These are phyloP conservation scores for Clinocottus analis DNA, from an alignment of 2,113 vertebrate genomes.

Conservation along the genomic window DNA sequence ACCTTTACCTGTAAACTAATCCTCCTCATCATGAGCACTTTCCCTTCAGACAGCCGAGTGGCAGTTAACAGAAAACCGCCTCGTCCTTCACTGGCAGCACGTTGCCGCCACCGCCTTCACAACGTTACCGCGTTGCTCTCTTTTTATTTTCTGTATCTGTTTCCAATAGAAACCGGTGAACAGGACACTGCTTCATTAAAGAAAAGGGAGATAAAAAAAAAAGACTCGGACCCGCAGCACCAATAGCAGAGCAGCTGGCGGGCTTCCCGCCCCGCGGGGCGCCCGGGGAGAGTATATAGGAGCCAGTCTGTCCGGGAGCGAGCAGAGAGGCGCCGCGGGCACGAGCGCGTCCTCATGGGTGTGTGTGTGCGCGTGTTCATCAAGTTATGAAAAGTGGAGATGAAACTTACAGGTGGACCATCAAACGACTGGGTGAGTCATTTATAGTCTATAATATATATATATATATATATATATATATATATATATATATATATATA, in stretches of 20 bases:
- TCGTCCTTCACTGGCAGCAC: background rate
- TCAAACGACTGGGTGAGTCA: conserved; percentile 70
- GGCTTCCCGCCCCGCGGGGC: conserved; percentile 84
- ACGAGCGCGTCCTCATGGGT: background rate
- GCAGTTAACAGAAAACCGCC: no score
- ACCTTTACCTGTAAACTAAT: background rate
- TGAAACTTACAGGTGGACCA: conserved; percentile 38
- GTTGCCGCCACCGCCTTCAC: conserved; percentile 27
- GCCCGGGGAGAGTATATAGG: conserved; percentile 81
- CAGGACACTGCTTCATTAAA: background rate
- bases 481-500: no score
- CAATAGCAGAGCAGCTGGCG: conserved; percentile 67
- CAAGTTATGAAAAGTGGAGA: conserved; percentile 26
- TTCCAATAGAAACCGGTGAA: conserved; percentile 63
- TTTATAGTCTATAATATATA: background rate
- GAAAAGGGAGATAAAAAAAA: no score
- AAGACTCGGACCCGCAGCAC: conserved; percentile 28
- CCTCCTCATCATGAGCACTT: background rate
- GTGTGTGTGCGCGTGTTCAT: no score
- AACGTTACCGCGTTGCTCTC: conserved; percentile 33
- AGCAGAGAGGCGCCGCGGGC: conserved; percentile 61
- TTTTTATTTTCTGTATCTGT: conserved; percentile 9
- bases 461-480: no score
- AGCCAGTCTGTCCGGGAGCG: conserved; percentile 11
- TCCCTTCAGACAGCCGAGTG: background rate